A percentile compares a stretch with the other conserved stretches of the same genome.
Evolutionary conservation across 1,140 invertebrate genomes (phyloP).

Genomic region (Monomorium pharaonis): DNA sequence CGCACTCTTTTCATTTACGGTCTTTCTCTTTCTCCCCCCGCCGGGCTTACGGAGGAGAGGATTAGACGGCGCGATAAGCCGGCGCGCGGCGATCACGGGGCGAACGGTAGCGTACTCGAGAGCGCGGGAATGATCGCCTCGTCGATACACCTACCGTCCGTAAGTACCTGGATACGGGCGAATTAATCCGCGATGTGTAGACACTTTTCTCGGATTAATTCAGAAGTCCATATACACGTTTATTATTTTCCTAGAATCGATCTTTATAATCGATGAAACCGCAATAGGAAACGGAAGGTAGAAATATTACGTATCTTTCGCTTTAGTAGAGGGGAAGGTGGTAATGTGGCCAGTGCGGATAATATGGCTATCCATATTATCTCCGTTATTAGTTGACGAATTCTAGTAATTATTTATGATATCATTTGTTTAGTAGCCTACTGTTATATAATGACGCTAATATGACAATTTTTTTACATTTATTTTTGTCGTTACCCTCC

Average conservation of each 20-base stretch:
- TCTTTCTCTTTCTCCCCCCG: neutral
- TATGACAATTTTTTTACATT: no score
- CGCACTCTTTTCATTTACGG: conserved; percentile 53
- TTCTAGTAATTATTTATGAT: no score
- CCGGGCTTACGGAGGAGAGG: conserved; percentile 23
- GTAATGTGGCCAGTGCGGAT: no score
- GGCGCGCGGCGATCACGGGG: neutral
- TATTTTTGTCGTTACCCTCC: no score
- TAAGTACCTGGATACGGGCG: neutral
- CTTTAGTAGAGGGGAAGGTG: no score
- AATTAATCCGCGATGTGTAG: neutral
- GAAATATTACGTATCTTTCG: neutral
- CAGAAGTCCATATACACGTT: neutral
- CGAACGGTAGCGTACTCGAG: neutral
- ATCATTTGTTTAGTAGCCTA: no score
- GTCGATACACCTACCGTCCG: neutral
- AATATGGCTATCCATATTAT: no score
- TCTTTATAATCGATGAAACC: neutral
- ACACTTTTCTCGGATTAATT: neutral
- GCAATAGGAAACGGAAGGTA: neutral
- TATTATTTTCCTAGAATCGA: neutral
- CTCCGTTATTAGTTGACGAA: no score
- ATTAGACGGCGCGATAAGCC: conserved; percentile 62
- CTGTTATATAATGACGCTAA: no score
- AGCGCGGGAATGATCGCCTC: conserved; percentile 1